Evolutionary conservation across 2,888 invertebrate species (phyloP), one percentile per base, ranked within the genome.

Genomic region (Scaptomyza cyrtandrae): DNA sequence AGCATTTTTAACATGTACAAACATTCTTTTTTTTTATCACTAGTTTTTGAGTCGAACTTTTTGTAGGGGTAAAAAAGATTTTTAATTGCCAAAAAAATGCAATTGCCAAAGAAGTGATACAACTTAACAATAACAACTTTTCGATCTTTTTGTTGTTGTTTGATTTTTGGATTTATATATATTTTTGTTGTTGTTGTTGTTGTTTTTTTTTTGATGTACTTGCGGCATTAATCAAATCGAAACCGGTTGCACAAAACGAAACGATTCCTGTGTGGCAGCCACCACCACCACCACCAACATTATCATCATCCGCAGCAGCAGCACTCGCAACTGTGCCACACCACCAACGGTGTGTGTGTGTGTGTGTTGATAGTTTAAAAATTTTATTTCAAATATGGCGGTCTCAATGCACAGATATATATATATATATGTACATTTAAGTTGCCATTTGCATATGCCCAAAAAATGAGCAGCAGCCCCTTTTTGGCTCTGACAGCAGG

Each of bases 301-400:
- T 33, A 41, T 1, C 33, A 46, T 19, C n/a, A n/a, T n/a, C n/a
- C n/a, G n/a, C n/a, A n/a, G n/a, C n/a, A n/a, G n/a, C n/a, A n/a
- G n/a, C n/a, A n/a, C n/a, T n/a, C 19, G 29, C 48, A 50, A 6
- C 37, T 16, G 7, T 39, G n/a, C 53, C 33, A 9, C 54, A 50
- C 31, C 52, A 68, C 49, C 57, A 48, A 44, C 44, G 58, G 43
- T 44, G 57, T 69, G 24, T 69, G 43, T 44, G 57, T 69, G 43
- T 44, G 57, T 69, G 24, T 71, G 37, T n/a, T 84, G 85, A 81
- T 81, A 81, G 81, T 81, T 87, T 84, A 57, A 41, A 41, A 76
- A 62, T 65, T 83, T 83, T 77, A 74, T 71, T 88, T 88, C 78
- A 86, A 84, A 88, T 80, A 84, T 84, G 83, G 83, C 83, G 85